A percentile compares a stretch with the other conserved stretches of the same genome.
Conservation (phyloP, 2,888 invertebrate genomes). For the Phortica magna region DNA sequence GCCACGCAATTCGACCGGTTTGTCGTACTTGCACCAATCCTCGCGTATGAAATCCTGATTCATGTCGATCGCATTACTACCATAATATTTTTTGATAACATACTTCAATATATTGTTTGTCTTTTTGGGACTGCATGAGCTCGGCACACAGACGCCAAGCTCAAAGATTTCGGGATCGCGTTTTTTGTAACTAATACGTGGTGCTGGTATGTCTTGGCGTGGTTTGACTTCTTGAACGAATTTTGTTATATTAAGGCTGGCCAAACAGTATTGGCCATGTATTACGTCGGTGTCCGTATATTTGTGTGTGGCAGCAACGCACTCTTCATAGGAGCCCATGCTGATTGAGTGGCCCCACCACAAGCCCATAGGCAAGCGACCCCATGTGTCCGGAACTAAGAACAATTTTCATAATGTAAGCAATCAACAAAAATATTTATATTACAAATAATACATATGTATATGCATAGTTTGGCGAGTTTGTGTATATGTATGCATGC, state of each 20-base stretch:
- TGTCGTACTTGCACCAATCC: constrained; percentile 67
- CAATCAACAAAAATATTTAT: background rate
- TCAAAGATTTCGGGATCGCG: constrained; percentile 66
- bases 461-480: too few relatives aligned
- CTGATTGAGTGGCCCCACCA: constrained; percentile 76
- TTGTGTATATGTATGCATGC: too few relatives aligned
- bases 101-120: constrained; percentile 63
- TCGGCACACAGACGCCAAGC: constrained; percentile 76
- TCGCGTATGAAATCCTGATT: constrained; percentile 53
- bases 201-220: constrained; percentile 48
- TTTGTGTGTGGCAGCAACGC: constrained; percentile 69
- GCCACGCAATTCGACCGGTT: constrained; percentile 63
- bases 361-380: constrained; percentile 78
- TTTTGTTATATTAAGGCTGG: constrained; percentile 67
- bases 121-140: constrained; percentile 66
- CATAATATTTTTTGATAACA: constrained; percentile 54
- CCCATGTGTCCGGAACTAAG: constrained; percentile 78
- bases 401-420: background rate
- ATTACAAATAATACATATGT: too few relatives aligned
- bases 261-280: constrained; percentile 77
- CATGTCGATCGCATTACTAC: constrained; percentile 45
- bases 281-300: constrained; percentile 62
- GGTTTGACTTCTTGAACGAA: constrained; percentile 60
- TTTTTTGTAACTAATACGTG: constrained; percentile 68
- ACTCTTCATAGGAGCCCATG: constrained; percentile 79